Percentiles rank a stretch among this genome's conserved stretches.
phyloP scores from a whole-genome alignment of 1,140 invertebrate genomes.

The Amyelois transitella region DNA sequence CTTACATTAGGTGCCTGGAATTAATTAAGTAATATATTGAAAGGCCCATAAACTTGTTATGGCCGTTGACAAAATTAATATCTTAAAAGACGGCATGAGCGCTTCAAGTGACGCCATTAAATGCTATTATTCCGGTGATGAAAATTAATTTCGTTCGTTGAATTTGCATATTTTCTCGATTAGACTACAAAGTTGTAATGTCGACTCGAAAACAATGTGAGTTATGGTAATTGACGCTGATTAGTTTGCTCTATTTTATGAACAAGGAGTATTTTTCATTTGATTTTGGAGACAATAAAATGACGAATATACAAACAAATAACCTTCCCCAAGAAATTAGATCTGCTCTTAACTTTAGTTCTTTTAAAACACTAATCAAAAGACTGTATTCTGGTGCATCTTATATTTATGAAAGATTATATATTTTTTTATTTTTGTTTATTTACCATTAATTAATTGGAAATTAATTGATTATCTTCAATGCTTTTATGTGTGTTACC shows the following conservation, averaged over 20 bases:
- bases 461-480: no score
- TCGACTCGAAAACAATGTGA: conserved; percentile 8
- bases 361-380: no score
- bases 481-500: no score
- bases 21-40: conserved; percentile 27
- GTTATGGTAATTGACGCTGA: background rate
- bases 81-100: conserved; percentile 18
- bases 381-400: no score
- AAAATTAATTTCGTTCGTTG: conserved; percentile 13
- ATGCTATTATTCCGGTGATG: conserved; percentile 16
- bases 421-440: no score
- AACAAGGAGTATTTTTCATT: no score
- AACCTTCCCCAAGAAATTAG: no score
- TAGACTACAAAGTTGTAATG: conserved; percentile 6
- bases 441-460: no score
- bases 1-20: conserved; percentile 13
- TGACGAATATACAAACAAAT: no score
- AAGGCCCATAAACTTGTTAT: conserved; percentile 25
- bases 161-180: conserved; percentile 13
- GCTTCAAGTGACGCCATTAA: conserved; percentile 15
- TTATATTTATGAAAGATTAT: no score
- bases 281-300: no score
- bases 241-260: background rate
- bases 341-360: no score
- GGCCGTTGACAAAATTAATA: conserved; percentile 26